Base-by-base conservation (phyloP, 2,888 invertebrate species). In the Andrena bucephala region DNA sequence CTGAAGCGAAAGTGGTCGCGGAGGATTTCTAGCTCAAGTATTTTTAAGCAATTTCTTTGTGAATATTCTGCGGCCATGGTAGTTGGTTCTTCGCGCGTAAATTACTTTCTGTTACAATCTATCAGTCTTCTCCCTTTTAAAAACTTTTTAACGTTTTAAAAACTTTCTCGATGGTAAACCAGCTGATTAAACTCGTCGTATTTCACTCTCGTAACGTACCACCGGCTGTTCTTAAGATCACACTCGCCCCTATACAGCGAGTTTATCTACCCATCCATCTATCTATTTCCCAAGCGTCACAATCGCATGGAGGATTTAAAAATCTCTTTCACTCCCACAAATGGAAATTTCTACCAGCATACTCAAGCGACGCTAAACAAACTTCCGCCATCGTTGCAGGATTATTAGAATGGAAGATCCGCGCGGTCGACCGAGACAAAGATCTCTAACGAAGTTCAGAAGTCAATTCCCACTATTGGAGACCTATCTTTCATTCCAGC, bases 361-460 rank as follows among this genome's bases (percentile, higher is more conserved):
- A 20, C 16, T 60, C 60, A 8, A 62, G 33, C 33, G 62, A 62
- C 57, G 57, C 20, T 33, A 36, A 62, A 20, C 13, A 24, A 42
- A 36, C 63, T 36, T 63, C 42, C 42, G 63, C 42, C 24, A 24
- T 63, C 63, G 16, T 42, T 13, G 63, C 36, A 5, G 42, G 63
- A 42, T 63, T 63, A 42, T 33, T 33, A 36, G 33, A 62, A 62
- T 20, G 62, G 62, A 62, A 36, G 62, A 62, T 36, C 10, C 33
- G 16, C 33, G n/a, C 62, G 33, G 62, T 27, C 5, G 60, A 16
- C 10, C 33, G 62, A 20, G 62, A 62, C 62, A 33, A 62, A 62
- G 62, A 62, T 62, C 62, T 33, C n/a, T 62, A 62, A 62, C 62
- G 62, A 62, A 62, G 62, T 62, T 62, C 62, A 62, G 62, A 62